Evolutionary conservation across 2,888 invertebrate species (phyloP).

Genomic region (Meloe dianella): DNA sequence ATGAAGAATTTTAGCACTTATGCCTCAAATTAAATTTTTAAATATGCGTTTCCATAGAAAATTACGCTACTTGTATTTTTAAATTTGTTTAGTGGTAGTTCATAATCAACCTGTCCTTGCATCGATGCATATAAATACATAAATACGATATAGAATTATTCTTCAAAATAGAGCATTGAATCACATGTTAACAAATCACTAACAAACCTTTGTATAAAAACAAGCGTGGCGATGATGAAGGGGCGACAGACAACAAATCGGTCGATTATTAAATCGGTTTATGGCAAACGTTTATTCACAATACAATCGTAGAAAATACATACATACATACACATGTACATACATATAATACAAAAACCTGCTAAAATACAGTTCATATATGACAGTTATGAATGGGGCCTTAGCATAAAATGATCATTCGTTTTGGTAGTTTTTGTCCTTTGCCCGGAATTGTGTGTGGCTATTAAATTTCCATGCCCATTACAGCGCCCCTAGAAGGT

Average conservation of each 20-base stretch:
- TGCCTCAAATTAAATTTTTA: no score
- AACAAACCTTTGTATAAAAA: constrained; percentile 54
- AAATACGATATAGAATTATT: background rate
- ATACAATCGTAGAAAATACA: constrained; percentile 45
- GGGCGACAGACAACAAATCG: constrained; percentile 53
- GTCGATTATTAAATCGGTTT: constrained; percentile 54
- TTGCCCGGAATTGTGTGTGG: constrained; percentile 49
- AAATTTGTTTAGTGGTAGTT: background rate
- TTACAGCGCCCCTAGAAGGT: constrained; percentile 44
- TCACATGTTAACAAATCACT: constrained; percentile 48
- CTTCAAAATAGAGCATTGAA: constrained; percentile 38
- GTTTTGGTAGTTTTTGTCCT: constrained; percentile 49
- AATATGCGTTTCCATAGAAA: background rate
- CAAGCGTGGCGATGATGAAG: constrained; percentile 52
- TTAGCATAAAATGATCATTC: constrained; percentile 55
- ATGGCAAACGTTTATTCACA: constrained; percentile 46
- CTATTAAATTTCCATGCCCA: constrained; percentile 56
- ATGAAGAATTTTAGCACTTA: no score
- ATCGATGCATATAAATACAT: background rate
- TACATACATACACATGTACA: constrained; percentile 22
- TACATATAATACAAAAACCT: constrained; percentile 34
- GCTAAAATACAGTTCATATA: constrained; percentile 45
- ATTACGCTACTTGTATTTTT: background rate
- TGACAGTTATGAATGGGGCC: constrained; percentile 49
- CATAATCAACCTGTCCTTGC: background rate